Conservation (phyloP, 1,140 invertebrate species). For the Halyomorpha halys region DNA sequence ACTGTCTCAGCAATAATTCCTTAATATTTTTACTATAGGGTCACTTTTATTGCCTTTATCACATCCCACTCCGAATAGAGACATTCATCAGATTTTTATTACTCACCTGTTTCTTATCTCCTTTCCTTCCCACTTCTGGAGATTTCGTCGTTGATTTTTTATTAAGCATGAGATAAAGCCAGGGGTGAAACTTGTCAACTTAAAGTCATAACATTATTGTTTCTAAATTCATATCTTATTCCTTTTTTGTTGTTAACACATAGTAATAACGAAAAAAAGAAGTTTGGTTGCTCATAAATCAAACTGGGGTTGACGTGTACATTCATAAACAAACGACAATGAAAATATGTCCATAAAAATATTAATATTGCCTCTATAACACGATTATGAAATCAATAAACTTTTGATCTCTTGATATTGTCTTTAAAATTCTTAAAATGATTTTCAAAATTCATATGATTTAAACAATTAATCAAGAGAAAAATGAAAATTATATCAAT, state of each 20-base stretch:
- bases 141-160: background rate
- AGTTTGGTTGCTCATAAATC: too few species aligned
- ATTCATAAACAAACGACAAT: too few species aligned
- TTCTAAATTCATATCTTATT: too few species aligned
- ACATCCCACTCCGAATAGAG: slow-evolving; percentile 1
- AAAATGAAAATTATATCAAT: too few species aligned
- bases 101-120: slow-evolving; percentile 7
- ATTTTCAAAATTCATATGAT: background rate
- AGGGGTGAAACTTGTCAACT: too few species aligned
- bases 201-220: too few species aligned
- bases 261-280: too few species aligned
- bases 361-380: too few species aligned
- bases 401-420: background rate
- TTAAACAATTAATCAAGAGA: too few species aligned
- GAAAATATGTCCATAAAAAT: background rate
- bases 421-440: background rate
- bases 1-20: background rate
- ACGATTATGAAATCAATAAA: background rate
- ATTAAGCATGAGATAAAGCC: too few species aligned
- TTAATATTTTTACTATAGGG: slow-evolving; percentile 13
- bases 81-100: slow-evolving; percentile 13
- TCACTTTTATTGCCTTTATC: slow-evolving; percentile 8
- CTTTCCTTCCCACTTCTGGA: background rate
- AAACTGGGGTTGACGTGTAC: too few species aligned
- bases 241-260: too few species aligned